Conservation (phyloP, 2,113 vertebrate species). For the Rutilus rutilus region DNA sequence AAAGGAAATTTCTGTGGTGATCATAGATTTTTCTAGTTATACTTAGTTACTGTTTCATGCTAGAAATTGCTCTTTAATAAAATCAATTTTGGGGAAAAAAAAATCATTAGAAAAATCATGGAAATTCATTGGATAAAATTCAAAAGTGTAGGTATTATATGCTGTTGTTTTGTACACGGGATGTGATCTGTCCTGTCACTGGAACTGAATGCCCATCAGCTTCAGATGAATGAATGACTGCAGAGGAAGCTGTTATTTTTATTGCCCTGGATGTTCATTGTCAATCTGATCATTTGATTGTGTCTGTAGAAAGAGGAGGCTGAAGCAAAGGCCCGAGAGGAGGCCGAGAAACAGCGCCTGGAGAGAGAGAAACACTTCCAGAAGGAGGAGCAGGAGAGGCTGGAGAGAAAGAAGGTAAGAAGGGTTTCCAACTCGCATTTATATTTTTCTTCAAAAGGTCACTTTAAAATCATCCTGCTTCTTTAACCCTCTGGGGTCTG, state of each 20-base stretch:
- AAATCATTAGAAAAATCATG: background rate
- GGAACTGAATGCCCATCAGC: background rate
- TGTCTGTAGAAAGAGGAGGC: slow-evolving; percentile 86
- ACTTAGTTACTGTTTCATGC: background rate
- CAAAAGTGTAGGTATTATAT: background rate
- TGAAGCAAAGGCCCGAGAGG: slow-evolving; percentile 84
- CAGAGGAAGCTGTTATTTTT: background rate
- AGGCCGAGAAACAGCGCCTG: slow-evolving; percentile 87
- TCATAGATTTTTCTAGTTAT: background rate
- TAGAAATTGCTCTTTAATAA: background rate
- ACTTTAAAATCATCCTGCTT: slow-evolving; percentile 25
- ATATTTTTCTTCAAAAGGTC: slow-evolving; percentile 28
- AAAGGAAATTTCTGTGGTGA: background rate
- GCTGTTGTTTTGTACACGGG: background rate
- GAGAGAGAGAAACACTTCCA: slow-evolving; percentile 97
- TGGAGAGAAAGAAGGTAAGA: slow-evolving; percentile 92
- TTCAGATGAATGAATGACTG: background rate
- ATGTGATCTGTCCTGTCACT: background rate
- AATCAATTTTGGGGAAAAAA: background rate
- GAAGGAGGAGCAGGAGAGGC: slow-evolving; percentile 94
- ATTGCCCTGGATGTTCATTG: background rate
- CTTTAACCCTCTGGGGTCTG: too few relatives aligned
- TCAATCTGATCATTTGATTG: slow-evolving; percentile 17
- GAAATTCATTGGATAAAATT: background rate
- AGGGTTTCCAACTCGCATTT: slow-evolving; percentile 13